Conservation (phyloP, 2,888 invertebrate genomes). For the Corythucha ciliata region DNA sequence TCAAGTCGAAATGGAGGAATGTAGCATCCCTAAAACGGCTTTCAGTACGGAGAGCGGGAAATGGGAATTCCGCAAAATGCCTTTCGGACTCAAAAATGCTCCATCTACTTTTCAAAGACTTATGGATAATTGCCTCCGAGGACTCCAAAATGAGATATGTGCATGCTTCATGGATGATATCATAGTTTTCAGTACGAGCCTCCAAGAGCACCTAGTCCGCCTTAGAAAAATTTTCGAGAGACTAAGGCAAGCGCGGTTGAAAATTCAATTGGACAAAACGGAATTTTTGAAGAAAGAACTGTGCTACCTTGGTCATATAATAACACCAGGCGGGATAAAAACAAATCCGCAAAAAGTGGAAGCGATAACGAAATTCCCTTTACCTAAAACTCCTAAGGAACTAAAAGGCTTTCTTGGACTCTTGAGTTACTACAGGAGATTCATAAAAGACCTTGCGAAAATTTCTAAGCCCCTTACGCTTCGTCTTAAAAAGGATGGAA, state of each 20-base stretch:
- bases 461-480: constrained; percentile 35
- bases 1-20: background rate
- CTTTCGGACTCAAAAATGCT: background rate
- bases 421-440: constrained; percentile 11
- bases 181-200: background rate
- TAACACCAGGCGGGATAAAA: background rate
- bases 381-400: background rate
- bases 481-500: constrained; percentile 32
- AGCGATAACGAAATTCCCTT: background rate
- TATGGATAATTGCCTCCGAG: background rate
- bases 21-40: background rate
- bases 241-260: background rate
- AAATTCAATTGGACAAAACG: background rate
- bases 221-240: background rate
- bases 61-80: background rate
- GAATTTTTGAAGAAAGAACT: background rate
- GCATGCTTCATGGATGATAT: background rate
- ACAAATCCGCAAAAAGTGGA: background rate
- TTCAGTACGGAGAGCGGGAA: background rate
- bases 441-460: constrained; percentile 29
- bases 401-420: constrained; percentile 2
- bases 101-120: background rate
- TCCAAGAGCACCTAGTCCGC: background rate
- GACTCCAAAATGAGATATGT: background rate
- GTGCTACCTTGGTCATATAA: constrained; percentile 28